These are phyloP conservation scores for Carcinoscorpius rotundicauda DNA, from an alignment of 1,140 invertebrate species.

Conservation along the genomic window DNA sequence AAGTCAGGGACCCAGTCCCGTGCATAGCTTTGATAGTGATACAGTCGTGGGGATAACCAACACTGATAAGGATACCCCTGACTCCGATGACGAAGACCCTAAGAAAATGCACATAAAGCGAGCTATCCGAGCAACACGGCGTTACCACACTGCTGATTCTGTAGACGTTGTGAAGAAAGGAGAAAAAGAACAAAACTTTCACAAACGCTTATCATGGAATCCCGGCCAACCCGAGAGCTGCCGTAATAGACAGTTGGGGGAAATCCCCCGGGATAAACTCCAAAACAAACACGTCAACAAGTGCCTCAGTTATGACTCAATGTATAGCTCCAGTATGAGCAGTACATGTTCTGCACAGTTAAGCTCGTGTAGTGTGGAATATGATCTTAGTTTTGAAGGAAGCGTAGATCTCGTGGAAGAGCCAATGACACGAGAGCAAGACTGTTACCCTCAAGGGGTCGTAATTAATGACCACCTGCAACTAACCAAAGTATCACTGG, in stretches of 20 bases:
- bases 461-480: too few species aligned
- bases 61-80: neutral
- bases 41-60: neutral
- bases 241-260: too few species aligned
- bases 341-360: conserved; percentile 38
- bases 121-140: conserved; percentile 38
- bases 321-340: conserved; percentile 41
- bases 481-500: too few species aligned
- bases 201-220: conserved; percentile 55
- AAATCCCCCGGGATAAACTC: neutral
- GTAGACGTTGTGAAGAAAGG: conserved; percentile 48
- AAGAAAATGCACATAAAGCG: conserved; percentile 30
- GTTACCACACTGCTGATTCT: conserved; percentile 51
- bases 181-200: conserved; percentile 42
- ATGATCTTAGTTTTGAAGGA: neutral
- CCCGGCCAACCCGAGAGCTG: conserved; percentile 33
- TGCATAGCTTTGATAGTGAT: conserved; percentile 10
- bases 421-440: too few species aligned
- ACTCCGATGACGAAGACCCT: neutral
- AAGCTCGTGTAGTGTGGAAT: conserved; percentile 28
- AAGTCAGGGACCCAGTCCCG: conserved; percentile 7
- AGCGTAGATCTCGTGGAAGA: neutral
- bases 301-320: conserved; percentile 34
- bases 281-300: neutral
- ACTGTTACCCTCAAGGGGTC: too few species aligned